phyloP scores from a whole-genome alignment of 2,888 invertebrate genomes.

The Napeogenes inachia region DNA sequence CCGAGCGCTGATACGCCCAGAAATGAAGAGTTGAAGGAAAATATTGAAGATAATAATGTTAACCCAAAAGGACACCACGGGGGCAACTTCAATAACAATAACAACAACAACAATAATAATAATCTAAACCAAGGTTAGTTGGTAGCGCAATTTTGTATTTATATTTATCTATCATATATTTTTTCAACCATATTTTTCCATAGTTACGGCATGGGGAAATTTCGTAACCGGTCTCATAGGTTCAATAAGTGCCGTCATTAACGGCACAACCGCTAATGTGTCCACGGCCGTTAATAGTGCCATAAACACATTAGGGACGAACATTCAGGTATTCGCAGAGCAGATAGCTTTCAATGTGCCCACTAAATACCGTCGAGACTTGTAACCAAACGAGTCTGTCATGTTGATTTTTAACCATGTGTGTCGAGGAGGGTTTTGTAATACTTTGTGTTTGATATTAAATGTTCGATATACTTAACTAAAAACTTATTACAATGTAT shows the following conservation, averaged over 20 bases:
- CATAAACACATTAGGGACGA: slow-evolving; percentile 62
- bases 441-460: neutral
- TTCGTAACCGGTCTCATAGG: slow-evolving; percentile 61
- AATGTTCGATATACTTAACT: neutral
- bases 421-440: slow-evolving; percentile 14
- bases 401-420: neutral
- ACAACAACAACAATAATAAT: slow-evolving; percentile 16
- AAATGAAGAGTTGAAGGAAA: slow-evolving; percentile 30
- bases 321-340: slow-evolving; percentile 55
- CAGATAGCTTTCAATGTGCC: slow-evolving; percentile 1
- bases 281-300: slow-evolving; percentile 60
- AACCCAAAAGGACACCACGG: slow-evolving; percentile 33
- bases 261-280: slow-evolving; percentile 48
- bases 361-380: slow-evolving; percentile 9
- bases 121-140: slow-evolving; percentile 19
- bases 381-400: neutral
- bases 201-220: slow-evolving; percentile 59
- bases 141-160: neutral
- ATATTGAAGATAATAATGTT: slow-evolving; percentile 31
- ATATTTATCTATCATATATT: slow-evolving; percentile 7
- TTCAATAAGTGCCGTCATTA: slow-evolving; percentile 59
- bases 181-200: slow-evolving; percentile 29
- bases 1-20: slow-evolving; percentile 49
- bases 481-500: neutral
- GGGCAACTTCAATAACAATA: slow-evolving; percentile 21